Percentiles rank a stretch among this genome's conserved stretches.
Evolutionary conservation across 2,113 vertebrate genomes (phyloP).

Genomic region (Antennarius striatus): DNA sequence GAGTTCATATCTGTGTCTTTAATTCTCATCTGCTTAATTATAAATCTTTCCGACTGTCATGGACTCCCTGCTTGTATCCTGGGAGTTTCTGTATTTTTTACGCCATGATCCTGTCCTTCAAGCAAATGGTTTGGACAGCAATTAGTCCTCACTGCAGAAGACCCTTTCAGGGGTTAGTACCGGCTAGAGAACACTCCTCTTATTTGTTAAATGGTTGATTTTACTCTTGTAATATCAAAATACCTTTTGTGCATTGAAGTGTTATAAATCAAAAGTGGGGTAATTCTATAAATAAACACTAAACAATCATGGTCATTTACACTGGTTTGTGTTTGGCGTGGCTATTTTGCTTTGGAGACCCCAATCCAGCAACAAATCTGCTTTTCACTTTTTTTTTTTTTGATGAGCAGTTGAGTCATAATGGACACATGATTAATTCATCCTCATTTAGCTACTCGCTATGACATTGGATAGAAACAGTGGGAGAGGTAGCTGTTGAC

Average conservation of each 20-base stretch:
- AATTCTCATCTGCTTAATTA: slow-evolving; percentile 77
- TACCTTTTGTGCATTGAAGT: no score
- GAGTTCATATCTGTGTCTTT: slow-evolving; percentile 53
- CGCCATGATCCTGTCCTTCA: slow-evolving; percentile 39
- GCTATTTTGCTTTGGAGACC: slow-evolving; percentile 45
- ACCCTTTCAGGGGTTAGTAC: slow-evolving; percentile 33
- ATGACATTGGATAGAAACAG: slow-evolving; percentile 49
- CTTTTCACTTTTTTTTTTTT: slow-evolving; percentile 44
- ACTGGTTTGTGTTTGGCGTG: slow-evolving; percentile 46
- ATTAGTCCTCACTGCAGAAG: slow-evolving; percentile 51
- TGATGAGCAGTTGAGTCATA: slow-evolving; percentile 49
- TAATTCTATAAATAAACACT: no score
- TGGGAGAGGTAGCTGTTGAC: slow-evolving; percentile 34
- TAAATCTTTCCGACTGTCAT: slow-evolving; percentile 75
- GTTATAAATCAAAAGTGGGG: no score
- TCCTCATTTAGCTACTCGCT: slow-evolving; percentile 42
- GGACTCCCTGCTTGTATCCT: slow-evolving; percentile 45
- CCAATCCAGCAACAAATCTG: slow-evolving; percentile 20
- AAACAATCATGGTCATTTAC: slow-evolving; percentile 21
- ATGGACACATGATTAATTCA: slow-evolving; percentile 64
- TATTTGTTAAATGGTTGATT: background rate
- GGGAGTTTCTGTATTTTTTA: slow-evolving; percentile 69
- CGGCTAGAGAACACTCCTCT: background rate
- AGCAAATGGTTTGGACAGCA: slow-evolving; percentile 56
- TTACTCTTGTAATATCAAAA: background rate